Conservation (phyloP, 1,140 invertebrate genomes). For the Aradophagus sp. region DNA sequence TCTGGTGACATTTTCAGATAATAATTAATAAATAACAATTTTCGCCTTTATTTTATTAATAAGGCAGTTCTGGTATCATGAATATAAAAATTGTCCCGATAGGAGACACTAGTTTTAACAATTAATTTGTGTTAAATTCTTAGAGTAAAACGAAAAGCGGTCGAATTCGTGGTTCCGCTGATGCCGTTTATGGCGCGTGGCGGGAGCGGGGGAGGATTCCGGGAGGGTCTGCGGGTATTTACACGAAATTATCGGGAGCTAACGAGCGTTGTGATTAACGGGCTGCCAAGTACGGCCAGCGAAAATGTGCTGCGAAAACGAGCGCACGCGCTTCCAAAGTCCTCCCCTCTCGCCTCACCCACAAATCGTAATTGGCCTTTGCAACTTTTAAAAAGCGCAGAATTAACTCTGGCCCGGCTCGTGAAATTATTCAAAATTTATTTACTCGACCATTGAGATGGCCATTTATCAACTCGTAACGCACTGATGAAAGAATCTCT, state of each 20-base stretch:
- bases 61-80: no score
- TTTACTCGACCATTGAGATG: constrained; percentile 38
- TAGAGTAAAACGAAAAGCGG: no score
- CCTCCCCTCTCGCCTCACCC: constrained; percentile 29
- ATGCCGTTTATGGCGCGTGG: constrained; percentile 48
- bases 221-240: constrained; percentile 50
- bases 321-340: constrained; percentile 45
- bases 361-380: constrained; percentile 48
- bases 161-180: constrained; percentile 16
- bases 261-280: constrained; percentile 63
- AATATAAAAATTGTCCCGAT: no score
- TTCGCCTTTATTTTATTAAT: no score
- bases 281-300: constrained; percentile 50
- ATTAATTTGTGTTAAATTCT: no score
- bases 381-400: constrained; percentile 43
- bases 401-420: constrained; percentile 37
- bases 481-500: no score
- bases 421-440: constrained; percentile 50
- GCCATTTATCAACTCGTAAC: constrained; percentile 23
- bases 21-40: no score
- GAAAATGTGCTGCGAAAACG: constrained; percentile 44
- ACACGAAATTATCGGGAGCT: constrained; percentile 63
- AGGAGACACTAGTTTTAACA: no score
- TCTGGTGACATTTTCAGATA: no score
- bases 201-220: constrained; percentile 41